A percentile compares a stretch with the other conserved stretches of the same genome.
These are phyloP conservation scores for Heterodera carotae DNA, from an alignment of 1,140 invertebrate species.

Conservation along the genomic window DNA sequence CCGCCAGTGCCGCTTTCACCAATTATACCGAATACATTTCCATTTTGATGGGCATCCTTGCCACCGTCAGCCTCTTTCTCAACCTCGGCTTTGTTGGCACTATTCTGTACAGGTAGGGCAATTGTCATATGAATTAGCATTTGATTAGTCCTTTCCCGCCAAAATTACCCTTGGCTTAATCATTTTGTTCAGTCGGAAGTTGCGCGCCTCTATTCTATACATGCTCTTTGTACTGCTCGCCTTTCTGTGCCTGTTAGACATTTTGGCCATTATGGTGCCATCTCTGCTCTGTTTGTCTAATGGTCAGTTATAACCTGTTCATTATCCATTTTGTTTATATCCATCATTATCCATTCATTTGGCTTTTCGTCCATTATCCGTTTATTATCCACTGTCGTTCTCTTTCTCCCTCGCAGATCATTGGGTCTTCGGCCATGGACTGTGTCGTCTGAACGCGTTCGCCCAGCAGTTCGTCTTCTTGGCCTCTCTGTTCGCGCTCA, in stretches of 20 bases:
- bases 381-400: conserved; percentile 32
- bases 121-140: conserved; percentile 6
- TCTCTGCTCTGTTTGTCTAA: background rate
- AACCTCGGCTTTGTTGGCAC: conserved; percentile 35
- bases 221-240: conserved; percentile 40
- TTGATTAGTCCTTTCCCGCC: background rate
- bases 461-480: conserved; percentile 46
- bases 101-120: conserved; percentile 36
- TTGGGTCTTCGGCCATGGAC: conserved; percentile 43
- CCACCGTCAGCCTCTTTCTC: conserved; percentile 21
- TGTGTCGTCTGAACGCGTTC: conserved; percentile 50
- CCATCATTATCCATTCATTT: background rate
- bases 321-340: background rate
- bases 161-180: too few species aligned
- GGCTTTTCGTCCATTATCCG: conserved; percentile 28
- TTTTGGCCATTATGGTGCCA: conserved; percentile 28
- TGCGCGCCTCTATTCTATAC: conserved; percentile 45
- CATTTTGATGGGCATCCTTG: conserved; percentile 36
- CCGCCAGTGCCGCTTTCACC: background rate
- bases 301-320: background rate
- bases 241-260: conserved; percentile 18
- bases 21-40: conserved; percentile 13
- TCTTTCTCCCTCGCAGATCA: conserved; percentile 36
- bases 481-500: conserved; percentile 31
- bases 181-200: conserved; percentile 45